phyloP scores from a whole-genome alignment of 1,140 invertebrate species.

The Drosophila trapezifrons region DNA sequence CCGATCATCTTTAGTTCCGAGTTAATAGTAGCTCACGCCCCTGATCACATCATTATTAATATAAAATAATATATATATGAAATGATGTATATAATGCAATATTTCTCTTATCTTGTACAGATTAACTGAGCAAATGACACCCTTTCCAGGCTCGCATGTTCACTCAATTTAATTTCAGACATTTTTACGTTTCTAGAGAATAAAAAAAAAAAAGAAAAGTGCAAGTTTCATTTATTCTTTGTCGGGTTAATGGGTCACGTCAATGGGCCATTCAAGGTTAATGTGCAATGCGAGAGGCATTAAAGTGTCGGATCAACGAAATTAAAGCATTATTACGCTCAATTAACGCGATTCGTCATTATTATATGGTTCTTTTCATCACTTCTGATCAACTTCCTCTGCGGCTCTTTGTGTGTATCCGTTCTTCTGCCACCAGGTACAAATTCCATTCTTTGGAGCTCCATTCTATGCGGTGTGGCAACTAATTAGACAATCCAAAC shows the following conservation, averaged over 20 bases:
- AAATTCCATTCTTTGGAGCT: conserved; percentile 15
- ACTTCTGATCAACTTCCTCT: neutral
- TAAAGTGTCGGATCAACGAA: conserved; percentile 35
- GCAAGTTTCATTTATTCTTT: conserved; percentile 14
- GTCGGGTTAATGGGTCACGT: conserved; percentile 25
- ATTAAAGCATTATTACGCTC: conserved; percentile 25
- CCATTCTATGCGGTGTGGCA: conserved; percentile 23
- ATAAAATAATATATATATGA: conserved; percentile 1
- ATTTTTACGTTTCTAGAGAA: neutral
- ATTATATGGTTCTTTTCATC: conserved; percentile 11
- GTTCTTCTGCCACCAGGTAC: conserved; percentile 9
- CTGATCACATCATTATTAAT: conserved; percentile 28
- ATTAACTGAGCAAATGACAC: conserved; percentile 3
- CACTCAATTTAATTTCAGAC: neutral
- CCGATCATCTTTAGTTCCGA: conserved; percentile 33
- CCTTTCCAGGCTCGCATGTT: too few relatives aligned
- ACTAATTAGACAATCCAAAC: conserved; percentile 58
- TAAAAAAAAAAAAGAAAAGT: too few relatives aligned
- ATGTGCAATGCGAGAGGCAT: conserved; percentile 23
- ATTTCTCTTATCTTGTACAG: conserved; percentile 1
- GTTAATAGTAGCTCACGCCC: conserved; percentile 15
- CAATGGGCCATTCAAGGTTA: conserved; percentile 16
- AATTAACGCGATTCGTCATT: conserved; percentile 28
- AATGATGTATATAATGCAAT: conserved; percentile 1
- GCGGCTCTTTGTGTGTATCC: neutral